Conservation (phyloP, 2,113 vertebrate genomes). For the Panthera tigris region DNA sequence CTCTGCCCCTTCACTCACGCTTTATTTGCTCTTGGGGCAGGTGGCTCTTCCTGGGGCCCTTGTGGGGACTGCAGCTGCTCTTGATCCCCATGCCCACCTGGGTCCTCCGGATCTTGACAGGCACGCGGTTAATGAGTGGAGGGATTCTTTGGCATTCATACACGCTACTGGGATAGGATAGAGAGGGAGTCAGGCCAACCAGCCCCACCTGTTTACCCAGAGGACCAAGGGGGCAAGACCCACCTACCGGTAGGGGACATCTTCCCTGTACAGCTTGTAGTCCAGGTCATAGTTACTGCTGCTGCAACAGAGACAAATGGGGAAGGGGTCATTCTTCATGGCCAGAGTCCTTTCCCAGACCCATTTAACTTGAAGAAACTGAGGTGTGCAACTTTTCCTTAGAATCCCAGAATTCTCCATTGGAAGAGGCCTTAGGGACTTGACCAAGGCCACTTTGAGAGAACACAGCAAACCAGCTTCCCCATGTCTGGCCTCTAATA, state of each 20-base stretch:
- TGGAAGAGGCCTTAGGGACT: not conserved
- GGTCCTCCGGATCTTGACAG: conserved; percentile 71
- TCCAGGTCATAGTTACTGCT: conserved; percentile 70
- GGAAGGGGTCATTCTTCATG: not conserved
- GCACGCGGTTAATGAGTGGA: conserved; percentile 67
- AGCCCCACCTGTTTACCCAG: not conserved
- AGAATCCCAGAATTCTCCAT: not conserved
- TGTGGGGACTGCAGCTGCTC: conserved; percentile 57
- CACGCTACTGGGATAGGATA: conserved; percentile 54
- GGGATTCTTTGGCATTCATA: conserved; percentile 78
- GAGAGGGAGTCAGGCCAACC: not conserved
- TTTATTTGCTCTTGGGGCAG: not conserved
- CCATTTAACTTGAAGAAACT: not conserved
- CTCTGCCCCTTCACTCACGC: conserved; percentile 60
- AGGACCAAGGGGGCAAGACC: not conserved
- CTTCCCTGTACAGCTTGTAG: conserved; percentile 50
- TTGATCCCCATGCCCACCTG: conserved; percentile 30
- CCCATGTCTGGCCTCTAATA: not conserved
- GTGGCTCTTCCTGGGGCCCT: not conserved
- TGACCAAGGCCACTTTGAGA: not conserved
- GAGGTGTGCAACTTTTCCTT: not conserved
- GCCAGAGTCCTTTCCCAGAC: not conserved
- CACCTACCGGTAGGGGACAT: conserved; percentile 54
- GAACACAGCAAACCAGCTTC: conserved; percentile 13
- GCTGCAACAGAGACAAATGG: conserved; percentile 34